Conservation (phyloP, 2,113 vertebrate species). For the Lanius collurio region DNA sequence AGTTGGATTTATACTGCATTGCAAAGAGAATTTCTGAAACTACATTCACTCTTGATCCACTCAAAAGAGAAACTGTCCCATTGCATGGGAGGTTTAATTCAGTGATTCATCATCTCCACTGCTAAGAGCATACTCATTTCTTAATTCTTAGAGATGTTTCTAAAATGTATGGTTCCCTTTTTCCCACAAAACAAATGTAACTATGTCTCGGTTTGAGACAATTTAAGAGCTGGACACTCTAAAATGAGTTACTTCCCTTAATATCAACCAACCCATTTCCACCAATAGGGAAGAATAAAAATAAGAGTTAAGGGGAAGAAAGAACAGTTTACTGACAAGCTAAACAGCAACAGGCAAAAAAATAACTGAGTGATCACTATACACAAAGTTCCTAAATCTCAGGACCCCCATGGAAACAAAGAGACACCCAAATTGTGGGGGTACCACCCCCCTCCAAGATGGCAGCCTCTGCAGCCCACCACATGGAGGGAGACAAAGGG, state of each 20-base stretch:
- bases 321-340: background rate
- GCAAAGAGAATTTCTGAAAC: background rate
- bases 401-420: background rate
- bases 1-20: background rate
- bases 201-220: background rate
- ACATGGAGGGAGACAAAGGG: background rate
- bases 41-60: background rate
- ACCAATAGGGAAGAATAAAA: background rate
- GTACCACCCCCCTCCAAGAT: too few species aligned
- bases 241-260: background rate
- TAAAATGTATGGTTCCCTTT: background rate
- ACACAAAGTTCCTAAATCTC: background rate
- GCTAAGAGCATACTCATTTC: background rate
- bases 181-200: background rate
- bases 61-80: background rate
- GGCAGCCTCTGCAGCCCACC: rapidly evolving
- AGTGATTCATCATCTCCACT: background rate
- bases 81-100: background rate
- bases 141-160: background rate
- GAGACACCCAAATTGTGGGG: too few species aligned
- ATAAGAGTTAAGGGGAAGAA: background rate
- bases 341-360: background rate
- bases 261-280: background rate
- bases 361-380: background rate
- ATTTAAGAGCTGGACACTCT: background rate